A percentile compares a stretch with the other conserved stretches of the same genome.
These are phyloP conservation scores for Spodoptera litura DNA, from an alignment of 1,140 invertebrate species.

Conservation along the genomic window DNA sequence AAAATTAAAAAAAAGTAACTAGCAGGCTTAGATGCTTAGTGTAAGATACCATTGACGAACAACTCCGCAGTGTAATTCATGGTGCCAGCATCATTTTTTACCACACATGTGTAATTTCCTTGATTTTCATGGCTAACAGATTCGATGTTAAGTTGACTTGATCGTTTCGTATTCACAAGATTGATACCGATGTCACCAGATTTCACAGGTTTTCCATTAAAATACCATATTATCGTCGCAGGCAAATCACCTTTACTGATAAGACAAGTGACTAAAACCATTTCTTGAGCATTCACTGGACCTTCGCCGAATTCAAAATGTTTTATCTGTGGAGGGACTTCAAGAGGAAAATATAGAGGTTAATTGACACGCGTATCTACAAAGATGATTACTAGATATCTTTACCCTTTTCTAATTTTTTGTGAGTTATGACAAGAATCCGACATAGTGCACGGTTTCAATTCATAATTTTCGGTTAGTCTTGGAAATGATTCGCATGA, in stretches of 20 bases:
- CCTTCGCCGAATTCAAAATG: slow-evolving; percentile 87
- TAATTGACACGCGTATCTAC: slow-evolving; percentile 37
- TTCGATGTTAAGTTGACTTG: slow-evolving; percentile 90
- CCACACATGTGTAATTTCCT: slow-evolving; percentile 91
- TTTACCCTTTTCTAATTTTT: too few species aligned
- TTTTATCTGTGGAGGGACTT: slow-evolving; percentile 88
- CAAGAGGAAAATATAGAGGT: slow-evolving; percentile 56
- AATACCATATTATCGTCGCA: slow-evolving; percentile 88
- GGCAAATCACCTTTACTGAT: slow-evolving; percentile 89
- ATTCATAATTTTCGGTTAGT: too few species aligned
- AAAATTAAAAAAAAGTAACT: slow-evolving; percentile 56
- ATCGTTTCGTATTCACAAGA: slow-evolving; percentile 88
- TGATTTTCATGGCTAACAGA: slow-evolving; percentile 89
- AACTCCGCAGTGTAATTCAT: slow-evolving; percentile 89
- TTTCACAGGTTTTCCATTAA: slow-evolving; percentile 85
- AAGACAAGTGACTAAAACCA: slow-evolving; percentile 86
- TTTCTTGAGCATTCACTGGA: slow-evolving; percentile 87
- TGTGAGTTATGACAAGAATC: too few species aligned
- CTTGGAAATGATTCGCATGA: not conserved
- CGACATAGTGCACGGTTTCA: too few species aligned
- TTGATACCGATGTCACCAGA: slow-evolving; percentile 87
- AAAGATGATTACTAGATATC: too few species aligned
- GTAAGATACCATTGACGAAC: slow-evolving; percentile 88
- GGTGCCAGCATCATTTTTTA: slow-evolving; percentile 88
- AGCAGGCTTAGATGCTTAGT: slow-evolving; percentile 54